These are phyloP conservation scores for Hemicrepidius hirtus DNA, from an alignment of 2,888 invertebrate species.

Conservation along the genomic window DNA sequence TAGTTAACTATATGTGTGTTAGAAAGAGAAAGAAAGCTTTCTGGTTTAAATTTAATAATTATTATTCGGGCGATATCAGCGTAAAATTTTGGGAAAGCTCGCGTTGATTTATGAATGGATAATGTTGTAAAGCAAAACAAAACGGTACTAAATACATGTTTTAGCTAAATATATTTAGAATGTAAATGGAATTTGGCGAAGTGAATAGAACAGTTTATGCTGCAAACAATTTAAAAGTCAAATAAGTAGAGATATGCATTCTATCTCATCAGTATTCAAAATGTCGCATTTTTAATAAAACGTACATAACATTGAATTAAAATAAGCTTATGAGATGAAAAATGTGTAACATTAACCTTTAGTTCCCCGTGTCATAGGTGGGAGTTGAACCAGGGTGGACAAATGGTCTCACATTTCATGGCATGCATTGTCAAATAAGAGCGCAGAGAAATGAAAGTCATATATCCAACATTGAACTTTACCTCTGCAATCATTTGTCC, in stretches of 20 bases:
- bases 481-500: conserved; percentile 59
- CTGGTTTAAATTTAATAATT: too few relatives aligned
- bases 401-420: conserved; percentile 58
- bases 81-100: conserved; percentile 5
- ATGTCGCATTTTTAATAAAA: conserved; percentile 38
- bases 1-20: background rate
- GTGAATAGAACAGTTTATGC: conserved; percentile 45
- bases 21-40: too few relatives aligned
- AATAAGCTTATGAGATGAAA: conserved; percentile 50
- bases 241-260: conserved; percentile 50
- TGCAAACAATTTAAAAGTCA: conserved; percentile 52
- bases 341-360: conserved; percentile 51
- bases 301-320: conserved; percentile 44
- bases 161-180: conserved; percentile 49
- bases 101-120: conserved; percentile 36
- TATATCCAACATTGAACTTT: conserved; percentile 64
- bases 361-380: conserved; percentile 49
- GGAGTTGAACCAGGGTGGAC: conserved; percentile 51
- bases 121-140: conserved; percentile 36
- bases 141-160: conserved; percentile 47
- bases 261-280: conserved; percentile 46
- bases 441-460: conserved; percentile 62
- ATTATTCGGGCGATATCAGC: too few relatives aligned
- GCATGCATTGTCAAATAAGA: conserved; percentile 60
- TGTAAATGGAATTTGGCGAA: conserved; percentile 51